Evolutionary conservation across 2,888 invertebrate species (phyloP), one percentile per base, ranked within the genome.

Genomic region (Mycalesis mineus): DNA sequence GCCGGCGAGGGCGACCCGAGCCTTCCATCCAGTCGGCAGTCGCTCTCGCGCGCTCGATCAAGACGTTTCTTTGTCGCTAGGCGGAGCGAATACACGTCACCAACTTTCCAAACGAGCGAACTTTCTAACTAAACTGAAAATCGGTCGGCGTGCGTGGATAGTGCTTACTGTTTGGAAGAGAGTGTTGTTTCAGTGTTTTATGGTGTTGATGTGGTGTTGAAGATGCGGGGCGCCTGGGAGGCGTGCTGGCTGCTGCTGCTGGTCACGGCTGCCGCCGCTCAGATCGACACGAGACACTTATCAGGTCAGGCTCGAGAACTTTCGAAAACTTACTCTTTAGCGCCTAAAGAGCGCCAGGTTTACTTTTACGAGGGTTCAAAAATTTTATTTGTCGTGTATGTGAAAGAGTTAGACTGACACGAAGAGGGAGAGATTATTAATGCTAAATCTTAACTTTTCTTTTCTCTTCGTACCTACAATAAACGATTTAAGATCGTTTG

Each of bases 141-240:
- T 45, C 22, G 28, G 36, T 45, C 9, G 6, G 28, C 14, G 44
- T 45, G 42, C 52, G 52, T 44, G 36, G 48, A 57, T 68, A 68
- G 70, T 61, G 57, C 15, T 33, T 28, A 45, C 31, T 67, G 68
- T 70, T 59, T 50, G 14, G 28, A 67, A 45, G 37, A 44, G 47
- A 73, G 73, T 65, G 62, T 62, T 61, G 74, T 74, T 71, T 72
- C 74, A 71, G 78, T 78, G 77, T 77, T 76, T 71, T 74, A 64
- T 48, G 67, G 84, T 84, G 86, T 88, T 82, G 81, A 87, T 87
- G 88, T 85, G 87, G 77, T 78, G 80, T 81, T 76, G 79, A 78
- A 75, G 72, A 88, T 88, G 88, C 80, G 82, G 84, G 77, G 81
- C 85, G 88, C 86, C 87, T 75, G 77, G 73, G 77, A 75, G 84